Conservation (phyloP, 2,888 invertebrate species). For the Aethes cnicana region DNA sequence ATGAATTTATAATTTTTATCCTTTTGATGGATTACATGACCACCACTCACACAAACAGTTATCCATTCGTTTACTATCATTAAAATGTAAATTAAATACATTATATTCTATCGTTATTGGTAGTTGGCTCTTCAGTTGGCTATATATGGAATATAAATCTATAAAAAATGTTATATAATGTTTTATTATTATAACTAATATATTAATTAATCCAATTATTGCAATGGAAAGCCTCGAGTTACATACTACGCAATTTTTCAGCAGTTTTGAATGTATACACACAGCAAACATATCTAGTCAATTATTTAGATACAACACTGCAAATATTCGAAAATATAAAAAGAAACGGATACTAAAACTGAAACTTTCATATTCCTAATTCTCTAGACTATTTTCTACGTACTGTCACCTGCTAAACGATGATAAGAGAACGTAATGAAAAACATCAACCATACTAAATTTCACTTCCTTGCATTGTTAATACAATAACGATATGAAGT, state of each 20-base stretch:
- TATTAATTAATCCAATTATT: slow-evolving; percentile 49
- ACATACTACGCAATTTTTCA: slow-evolving; percentile 46
- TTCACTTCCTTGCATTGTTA: slow-evolving; percentile 62
- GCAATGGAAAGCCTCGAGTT: slow-evolving; percentile 67
- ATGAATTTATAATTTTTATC: too few relatives aligned
- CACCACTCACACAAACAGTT: not conserved
- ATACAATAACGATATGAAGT: slow-evolving; percentile 80
- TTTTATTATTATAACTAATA: slow-evolving; percentile 51
- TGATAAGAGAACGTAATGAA: too few relatives aligned
- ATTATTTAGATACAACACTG: not conserved
- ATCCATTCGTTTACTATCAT: slow-evolving; percentile 4
- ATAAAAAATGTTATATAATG: slow-evolving; percentile 43
- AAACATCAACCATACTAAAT: too few relatives aligned
- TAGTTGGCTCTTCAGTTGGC: slow-evolving; percentile 64
- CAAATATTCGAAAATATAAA: too few relatives aligned
- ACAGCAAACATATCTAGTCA: not conserved
- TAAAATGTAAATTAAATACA: slow-evolving; percentile 15
- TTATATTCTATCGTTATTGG: slow-evolving; percentile 30
- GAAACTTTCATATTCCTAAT: too few relatives aligned
- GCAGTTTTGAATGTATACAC: slow-evolving; percentile 23
- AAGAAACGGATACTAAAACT: not conserved
- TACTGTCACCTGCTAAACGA: too few relatives aligned
- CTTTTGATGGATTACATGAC: too few relatives aligned
- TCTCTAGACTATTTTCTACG: too few relatives aligned
- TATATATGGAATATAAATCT: slow-evolving; percentile 48